These are phyloP conservation scores for Zoanthus solanderi DNA, from an alignment of 92 coral and sea anemone genomes.

Conservation along the genomic window DNA sequence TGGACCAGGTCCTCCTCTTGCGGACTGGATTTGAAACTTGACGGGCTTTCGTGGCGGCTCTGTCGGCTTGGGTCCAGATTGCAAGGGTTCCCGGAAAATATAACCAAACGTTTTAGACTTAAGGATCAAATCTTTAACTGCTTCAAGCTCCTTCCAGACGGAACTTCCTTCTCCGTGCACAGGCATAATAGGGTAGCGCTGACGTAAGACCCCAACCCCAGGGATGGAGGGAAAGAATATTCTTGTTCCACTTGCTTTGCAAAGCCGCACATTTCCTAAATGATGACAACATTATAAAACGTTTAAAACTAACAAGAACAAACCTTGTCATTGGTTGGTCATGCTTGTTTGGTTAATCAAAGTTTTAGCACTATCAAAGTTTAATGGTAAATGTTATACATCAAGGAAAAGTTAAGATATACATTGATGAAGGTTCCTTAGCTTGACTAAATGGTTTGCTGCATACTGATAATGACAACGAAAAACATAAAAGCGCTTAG, in stretches of 20 bases:
- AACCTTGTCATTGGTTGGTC: no score
- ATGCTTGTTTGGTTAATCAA: no score
- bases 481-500: no score
- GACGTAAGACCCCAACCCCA: constrained; percentile 76
- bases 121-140: constrained; percentile 74
- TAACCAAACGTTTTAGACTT: constrained; percentile 73
- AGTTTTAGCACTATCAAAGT: no score
- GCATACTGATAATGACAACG: no score
- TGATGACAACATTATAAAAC: not conserved
- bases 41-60: constrained; percentile 62
- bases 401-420: no score
- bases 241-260: constrained; percentile 87
- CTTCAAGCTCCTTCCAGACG: constrained; percentile 89
- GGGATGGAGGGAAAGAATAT: constrained; percentile 80
- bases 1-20: constrained; percentile 57
- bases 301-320: not conserved
- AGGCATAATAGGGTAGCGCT: constrained; percentile 91
- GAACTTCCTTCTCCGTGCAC: constrained; percentile 88
- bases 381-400: no score
- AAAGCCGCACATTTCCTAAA: constrained; percentile 55
- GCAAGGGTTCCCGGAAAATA: constrained; percentile 72
- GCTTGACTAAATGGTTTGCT: no score
- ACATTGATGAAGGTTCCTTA: no score
- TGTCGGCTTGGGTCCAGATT: constrained; percentile 62
- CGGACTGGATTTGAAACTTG: constrained; percentile 53